Evolutionary conservation across 2,113 vertebrate genomes (phyloP), one percentile per base, ranked within the genome.

Genomic region (Guaruba guarouba): DNA sequence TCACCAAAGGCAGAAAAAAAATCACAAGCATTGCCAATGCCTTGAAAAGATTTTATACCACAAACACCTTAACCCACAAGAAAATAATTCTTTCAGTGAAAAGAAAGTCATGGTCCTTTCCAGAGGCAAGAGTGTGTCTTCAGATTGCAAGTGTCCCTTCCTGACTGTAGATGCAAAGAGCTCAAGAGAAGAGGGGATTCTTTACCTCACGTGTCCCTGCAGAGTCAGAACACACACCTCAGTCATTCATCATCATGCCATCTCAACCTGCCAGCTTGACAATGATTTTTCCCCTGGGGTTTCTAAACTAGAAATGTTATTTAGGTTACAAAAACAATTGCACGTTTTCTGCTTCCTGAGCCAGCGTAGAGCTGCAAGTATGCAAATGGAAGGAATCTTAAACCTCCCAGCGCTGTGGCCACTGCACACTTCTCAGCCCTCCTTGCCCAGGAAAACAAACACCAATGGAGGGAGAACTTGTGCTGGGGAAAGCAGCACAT

Each of bases 231-330:
- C 92, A 48, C 77, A 88, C 86, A 92, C 93, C 95, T 95, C 95
- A 76, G 48, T 84, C 96, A 94, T 95, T 96, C 73, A 94, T 95
- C 95, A 95, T 79, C 86, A 7, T n/a, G 89, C 83, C 94, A 85
- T 48, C 94, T 82, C 89, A 89, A 85, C 82, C 93, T 93, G 93
- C 92, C 95, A 89, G 69, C 67, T 43, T 73, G 92, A 93, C 93
- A 92, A 86, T 71, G 88, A 96, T 92, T 94, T 96, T 76, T 17
- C 90, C 93, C 96, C 74, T 0, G 3, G 41, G 95, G 52, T 70
- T 95, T 91, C 77, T 92, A 92, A 94, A 92, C 91, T 20, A 66
- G 88, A 93, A 92, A 76, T 67, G 93, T 89, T 96, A 93, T 96
- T 96, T 89, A 82, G 88, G 91, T 91, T 94, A 89, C 43, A 3